These are phyloP conservation scores for Tethea ocularis DNA, from an alignment of 2,888 invertebrate species.

Conservation along the genomic window DNA sequence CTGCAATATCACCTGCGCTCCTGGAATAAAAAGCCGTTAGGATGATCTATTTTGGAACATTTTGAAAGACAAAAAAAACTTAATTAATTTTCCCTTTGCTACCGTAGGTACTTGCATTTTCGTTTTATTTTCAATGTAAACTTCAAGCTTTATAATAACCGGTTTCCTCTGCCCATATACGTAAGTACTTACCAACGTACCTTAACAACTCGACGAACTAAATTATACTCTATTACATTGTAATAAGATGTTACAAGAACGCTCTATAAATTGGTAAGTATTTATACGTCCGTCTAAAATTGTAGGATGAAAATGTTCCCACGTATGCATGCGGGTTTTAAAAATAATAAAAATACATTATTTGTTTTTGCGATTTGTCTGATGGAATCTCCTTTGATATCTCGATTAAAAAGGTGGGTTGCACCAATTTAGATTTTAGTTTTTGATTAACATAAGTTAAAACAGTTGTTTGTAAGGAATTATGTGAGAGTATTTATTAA, in stretches of 20 bases:
- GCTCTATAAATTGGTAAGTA: neutral
- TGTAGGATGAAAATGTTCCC: constrained; percentile 6
- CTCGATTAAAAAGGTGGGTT: neutral
- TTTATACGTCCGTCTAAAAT: neutral
- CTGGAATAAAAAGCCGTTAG: no score
- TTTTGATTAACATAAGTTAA: neutral
- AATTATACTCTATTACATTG: neutral
- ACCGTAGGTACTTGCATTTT: neutral
- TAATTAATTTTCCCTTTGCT: neutral
- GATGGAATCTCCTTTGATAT: neutral
- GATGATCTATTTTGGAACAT: no score
- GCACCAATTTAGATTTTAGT: neutral
- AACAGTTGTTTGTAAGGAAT: neutral
- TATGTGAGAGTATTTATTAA: no score
- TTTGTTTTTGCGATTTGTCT: neutral
- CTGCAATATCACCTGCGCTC: no score
- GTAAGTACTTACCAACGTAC: neutral
- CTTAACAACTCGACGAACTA: neutral
- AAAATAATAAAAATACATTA: neutral
- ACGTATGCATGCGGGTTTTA: neutral
- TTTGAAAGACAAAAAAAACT: no score
- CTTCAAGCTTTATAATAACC: neutral
- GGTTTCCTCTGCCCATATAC: neutral
- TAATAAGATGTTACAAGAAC: neutral
- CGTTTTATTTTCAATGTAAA: neutral